Evolutionary conservation across 2,797 vertebrate species (phyloP).

Genomic region (Crax fasciolata): DNA sequence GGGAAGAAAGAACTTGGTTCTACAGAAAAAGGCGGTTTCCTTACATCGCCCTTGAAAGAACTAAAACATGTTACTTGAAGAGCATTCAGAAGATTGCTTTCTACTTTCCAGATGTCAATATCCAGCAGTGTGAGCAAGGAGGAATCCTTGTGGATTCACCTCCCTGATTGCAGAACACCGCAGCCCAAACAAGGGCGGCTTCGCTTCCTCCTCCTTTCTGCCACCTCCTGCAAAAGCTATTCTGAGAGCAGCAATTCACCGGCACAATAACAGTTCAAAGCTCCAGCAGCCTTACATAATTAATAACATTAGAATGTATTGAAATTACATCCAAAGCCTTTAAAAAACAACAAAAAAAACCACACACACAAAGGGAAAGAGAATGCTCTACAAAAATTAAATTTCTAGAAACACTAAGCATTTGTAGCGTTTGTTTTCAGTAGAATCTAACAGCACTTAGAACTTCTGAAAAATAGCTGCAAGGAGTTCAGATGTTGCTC

Average conservation of each 20-base stretch:
- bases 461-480: not conserved
- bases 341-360: not conserved
- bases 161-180: not conserved
- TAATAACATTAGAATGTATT: not conserved
- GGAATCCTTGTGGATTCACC: not conserved
- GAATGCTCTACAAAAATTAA: not conserved
- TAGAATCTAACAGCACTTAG: not conserved
- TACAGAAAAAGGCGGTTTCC: conserved; percentile 49
- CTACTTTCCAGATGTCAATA: not conserved
- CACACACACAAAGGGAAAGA: not conserved
- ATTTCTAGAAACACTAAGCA: not conserved
- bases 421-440: not conserved
- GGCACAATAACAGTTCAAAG: not conserved
- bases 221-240: not conserved
- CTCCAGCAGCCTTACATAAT: not conserved
- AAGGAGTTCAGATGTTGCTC: not conserved
- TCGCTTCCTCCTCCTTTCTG: not conserved
- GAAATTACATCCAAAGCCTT: not conserved
- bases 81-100: conserved; percentile 8
- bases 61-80: not conserved
- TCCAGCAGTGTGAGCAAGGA: not conserved
- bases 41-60: conserved; percentile 7
- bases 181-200: not conserved
- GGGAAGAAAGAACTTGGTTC: conserved; percentile 8
- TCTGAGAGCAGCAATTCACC: not conserved